Base-by-base conservation (phyloP, 2,888 invertebrate genomes). In the Clepsis dumicolana region DNA sequence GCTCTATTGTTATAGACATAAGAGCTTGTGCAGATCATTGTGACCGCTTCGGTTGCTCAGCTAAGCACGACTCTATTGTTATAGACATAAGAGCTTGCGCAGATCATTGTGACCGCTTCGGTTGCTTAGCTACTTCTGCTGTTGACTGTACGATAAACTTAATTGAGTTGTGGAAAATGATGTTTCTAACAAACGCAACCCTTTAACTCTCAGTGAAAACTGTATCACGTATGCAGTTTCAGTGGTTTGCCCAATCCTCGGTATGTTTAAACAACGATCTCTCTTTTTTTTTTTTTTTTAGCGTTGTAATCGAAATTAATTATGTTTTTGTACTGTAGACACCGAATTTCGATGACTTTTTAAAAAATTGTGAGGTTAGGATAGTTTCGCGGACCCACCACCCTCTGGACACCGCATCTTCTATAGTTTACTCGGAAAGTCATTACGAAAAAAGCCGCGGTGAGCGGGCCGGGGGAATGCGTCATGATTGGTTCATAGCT, bases 221-320 rank as follows among this genome's bases (percentile, higher is more conserved):
- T 67, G 62, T 67, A 63, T 61, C 29, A 61, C 61, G 50, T 63
- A 41, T 63, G 50, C 62, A 57, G 56, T 67, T 67, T 57, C 61
- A 66, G 62, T 63, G 56, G 62, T 67, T 67, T 67, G 62, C 62
- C 62, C 67, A 52, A 8, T 41, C 35, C 57, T 50, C 67, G 67
- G 67, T 67, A 57, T 67, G 67, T 67, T 67, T 67, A 63, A 63
- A 66, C 54, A 67, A 63, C 62, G 67, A 67, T 67, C 67, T 67
- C 67, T 67, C 62, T 10, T 12, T 48, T 67, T 67, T 59, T 41
- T n/a, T 66, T 62, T 62, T 18, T 29, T 63, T 63, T 56, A 57
- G 56, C 50, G 59, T 60, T 59, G 25, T 57, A 63, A 67, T 44
- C 56, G 56, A 38, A 62, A 62, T 67, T 62, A 56, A 50, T 38